A percentile compares a stretch with the other conserved stretches of the same genome.
These are phyloP conservation scores for Dendrocopos noguchii DNA, from an alignment of 2,113 vertebrate species.

Conservation along the genomic window DNA sequence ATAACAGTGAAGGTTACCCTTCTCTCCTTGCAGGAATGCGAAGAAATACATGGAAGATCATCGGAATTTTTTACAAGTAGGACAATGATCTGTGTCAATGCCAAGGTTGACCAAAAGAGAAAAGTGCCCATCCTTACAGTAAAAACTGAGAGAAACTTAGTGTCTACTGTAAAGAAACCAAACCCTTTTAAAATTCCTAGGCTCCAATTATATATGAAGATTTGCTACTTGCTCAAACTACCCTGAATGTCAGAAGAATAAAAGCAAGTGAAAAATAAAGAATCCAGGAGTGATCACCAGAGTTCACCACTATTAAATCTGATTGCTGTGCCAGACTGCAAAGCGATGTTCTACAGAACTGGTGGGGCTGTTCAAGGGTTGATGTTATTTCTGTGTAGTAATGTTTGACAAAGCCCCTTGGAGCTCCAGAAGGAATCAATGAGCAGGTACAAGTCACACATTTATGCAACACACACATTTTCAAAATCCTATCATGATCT, in stretches of 20 bases:
- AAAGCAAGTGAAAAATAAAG: not conserved
- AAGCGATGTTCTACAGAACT: not conserved
- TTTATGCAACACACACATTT: not conserved
- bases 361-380: not conserved
- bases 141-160: not conserved
- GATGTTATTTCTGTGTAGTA: not conserved
- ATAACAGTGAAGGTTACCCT: not conserved
- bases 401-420: not conserved
- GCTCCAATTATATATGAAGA: not conserved
- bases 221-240: not conserved
- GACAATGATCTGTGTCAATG: rapidly evolving
- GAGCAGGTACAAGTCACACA: not conserved
- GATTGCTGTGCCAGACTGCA: not conserved
- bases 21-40: not conserved
- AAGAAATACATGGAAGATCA: not conserved
- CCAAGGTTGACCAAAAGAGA: not conserved
- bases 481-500: not conserved
- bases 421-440: not conserved
- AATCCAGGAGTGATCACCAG: not conserved
- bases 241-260: not conserved
- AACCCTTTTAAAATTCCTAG: not conserved
- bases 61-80: not conserved
- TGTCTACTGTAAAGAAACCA: not conserved
- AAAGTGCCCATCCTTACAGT: not conserved
- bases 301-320: not conserved